Base-by-base conservation (phyloP, 2,888 invertebrate species). In the Neuroscelio doddi region DNA sequence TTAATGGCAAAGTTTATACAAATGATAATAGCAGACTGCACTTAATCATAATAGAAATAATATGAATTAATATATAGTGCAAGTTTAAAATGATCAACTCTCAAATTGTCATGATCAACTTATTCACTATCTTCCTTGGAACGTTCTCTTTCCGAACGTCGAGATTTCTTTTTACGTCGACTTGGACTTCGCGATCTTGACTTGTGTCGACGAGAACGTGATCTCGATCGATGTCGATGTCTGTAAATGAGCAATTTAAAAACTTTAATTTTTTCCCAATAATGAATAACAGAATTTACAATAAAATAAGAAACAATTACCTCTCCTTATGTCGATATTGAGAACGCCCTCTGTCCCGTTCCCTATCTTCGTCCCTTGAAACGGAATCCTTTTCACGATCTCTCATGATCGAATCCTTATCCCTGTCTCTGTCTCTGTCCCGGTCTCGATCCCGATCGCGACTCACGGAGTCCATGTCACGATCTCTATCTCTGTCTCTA, bases 151-250 rank as follows among this genome's bases (percentile, higher is more conserved):
- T 91, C 90, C 71, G 93, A 91, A 30, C 93, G 90, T 76, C 93
- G 90, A 10, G 88, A 87, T 81, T 89, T 88, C 86, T 91, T 91
- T 85, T 91, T 91, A 49, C 90, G 86, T 64, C 90, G 89, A 59
- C 90, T 89, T 38, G 91, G 92, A 75, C 91, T 91, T 26, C 91
- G 88, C 2, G 91, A 91, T 39, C 91, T 86, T 1, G 92, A 91
- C 79, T 91, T 91, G 82, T 92, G 92, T 55, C 92, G 87, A 1
- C 89, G 87, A 29, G 85, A 85, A 52, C 87, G 87, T 27, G 87
- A 87, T 24, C 87, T 86, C 34, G 87, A 87, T 72, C 89, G 75
- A 73, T 83, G 84, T 36, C 83, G 77, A 61, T 83, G 83, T 56
- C 84, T 82, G 17, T 15, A 41, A 53, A 12, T n/a, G 2, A 30